Conservation (phyloP, 1,140 invertebrate genomes). For the Scaptomyza hsui region DNA sequence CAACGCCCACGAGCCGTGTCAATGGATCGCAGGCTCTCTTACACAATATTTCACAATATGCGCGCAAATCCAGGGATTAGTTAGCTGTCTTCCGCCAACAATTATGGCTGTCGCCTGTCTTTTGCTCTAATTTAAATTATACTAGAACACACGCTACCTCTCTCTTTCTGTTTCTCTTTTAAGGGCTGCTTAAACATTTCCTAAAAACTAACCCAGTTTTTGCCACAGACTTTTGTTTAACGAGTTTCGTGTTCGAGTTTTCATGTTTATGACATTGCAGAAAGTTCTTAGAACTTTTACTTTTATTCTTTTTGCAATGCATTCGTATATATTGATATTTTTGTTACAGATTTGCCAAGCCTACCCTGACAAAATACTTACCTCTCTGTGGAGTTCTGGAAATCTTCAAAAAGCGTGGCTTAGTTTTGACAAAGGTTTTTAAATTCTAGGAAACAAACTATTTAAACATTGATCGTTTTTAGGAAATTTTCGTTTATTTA, state of each 20-base stretch:
- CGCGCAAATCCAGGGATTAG: conserved; percentile 70
- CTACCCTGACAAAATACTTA: conserved; percentile 6
- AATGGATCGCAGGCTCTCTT: conserved; percentile 61
- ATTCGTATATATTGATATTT: not conserved
- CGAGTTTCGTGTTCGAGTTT: conserved; percentile 38
- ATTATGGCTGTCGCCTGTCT: conserved; percentile 51
- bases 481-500: too few species aligned
- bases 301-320: conserved; percentile 11
- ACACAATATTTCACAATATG: conserved; percentile 67
- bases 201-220: conserved; percentile 77
- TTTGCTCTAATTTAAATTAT: conserved; percentile 78
- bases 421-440: not conserved
- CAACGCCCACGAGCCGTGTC: conserved; percentile 66
- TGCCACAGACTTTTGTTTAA: conserved; percentile 60
- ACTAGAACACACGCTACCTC: conserved; percentile 6
- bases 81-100: conserved; percentile 50
- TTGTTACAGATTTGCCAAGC: not conserved
- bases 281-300: conserved; percentile 60
- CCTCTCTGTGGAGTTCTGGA: conserved; percentile 6
- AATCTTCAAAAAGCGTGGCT: conserved; percentile 32
- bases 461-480: too few species aligned
- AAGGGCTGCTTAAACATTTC: conserved; percentile 58
- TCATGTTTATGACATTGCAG: conserved; percentile 55
- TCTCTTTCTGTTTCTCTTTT: not conserved
- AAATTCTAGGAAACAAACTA: conserved; percentile 1